Base-by-base conservation (phyloP, 2,113 vertebrate species). In the Epinephelus cyanopodus region DNA sequence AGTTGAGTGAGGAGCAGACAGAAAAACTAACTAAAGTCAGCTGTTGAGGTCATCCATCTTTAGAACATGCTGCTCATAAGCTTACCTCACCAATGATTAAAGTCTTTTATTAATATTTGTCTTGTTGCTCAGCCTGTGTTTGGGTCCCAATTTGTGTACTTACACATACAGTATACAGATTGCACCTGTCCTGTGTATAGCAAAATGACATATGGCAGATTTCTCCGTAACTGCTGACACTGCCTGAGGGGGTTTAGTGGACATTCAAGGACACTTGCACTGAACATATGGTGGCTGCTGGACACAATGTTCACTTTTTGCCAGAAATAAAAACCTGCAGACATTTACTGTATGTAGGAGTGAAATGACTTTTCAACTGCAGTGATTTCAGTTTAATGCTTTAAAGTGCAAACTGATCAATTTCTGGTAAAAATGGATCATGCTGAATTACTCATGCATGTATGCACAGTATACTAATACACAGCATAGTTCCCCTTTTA, bases 201-300 rank as follows among this genome's bases (percentile, higher is more conserved):
- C 23, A 53, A 53, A 56, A 39, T 65, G 65, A 45, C 68, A 78
- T 68, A 73, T 79, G 61, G 54, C 33, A 39, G 29, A 61, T 65
- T 72, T 65, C 19, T 48, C 27, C 37, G 37, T 60, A 60, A 67
- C 27, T 60, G 42, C 50, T 81, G 70, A 60, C 70, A 53, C 18
- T 61, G 48, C 48, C 67, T 33, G 19, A 50, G 29, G 66, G 50
- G 73, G 57, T 62, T 37, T 61, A 37, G 64, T 48, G 74, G 50
- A 83, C 58, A 69, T 50, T 77, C 74, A 77, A 77, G 65, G 66
- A 77, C 81, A 57, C 65, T 17, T 33, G 45, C 53, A 76, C 45
- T 50, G 45, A 65, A 72, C 39, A 71, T 54, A 50, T 5, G 53
- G 56, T 19, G 19, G 56, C 54, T 69, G 19, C 47, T 56, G 57